A percentile compares a stretch with the other conserved stretches of the same genome.
Conservation (phyloP, 1,140 invertebrate genomes). For the Portunus trituberculatus region DNA sequence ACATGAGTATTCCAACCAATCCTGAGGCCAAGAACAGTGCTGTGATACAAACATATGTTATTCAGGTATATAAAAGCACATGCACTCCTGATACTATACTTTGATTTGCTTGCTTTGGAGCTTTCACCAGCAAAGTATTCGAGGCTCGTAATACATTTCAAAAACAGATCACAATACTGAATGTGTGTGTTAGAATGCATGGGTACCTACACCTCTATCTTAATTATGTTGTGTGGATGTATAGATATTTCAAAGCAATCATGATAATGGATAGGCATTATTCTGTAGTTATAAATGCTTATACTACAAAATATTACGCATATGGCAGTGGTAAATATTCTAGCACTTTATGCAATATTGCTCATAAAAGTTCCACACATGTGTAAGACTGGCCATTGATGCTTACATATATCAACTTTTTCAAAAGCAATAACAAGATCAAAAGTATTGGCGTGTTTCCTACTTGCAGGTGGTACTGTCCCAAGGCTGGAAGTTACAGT, state of each 20-base stretch:
- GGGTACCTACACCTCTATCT: not conserved
- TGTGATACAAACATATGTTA: not conserved
- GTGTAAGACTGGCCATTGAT: not conserved
- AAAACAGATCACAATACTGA: not conserved
- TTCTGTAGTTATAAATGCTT: not conserved
- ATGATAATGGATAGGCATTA: not conserved
- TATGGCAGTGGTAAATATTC: not conserved
- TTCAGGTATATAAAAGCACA: not conserved
- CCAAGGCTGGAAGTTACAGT: not conserved
- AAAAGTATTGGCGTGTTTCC: not conserved
- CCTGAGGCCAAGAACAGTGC: not conserved
- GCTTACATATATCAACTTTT: not conserved
- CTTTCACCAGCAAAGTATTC: not conserved
- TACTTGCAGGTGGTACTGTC: not conserved
- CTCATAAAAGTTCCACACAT: not conserved
- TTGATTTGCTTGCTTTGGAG: not conserved
- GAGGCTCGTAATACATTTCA: no score
- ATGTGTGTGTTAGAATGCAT: not conserved
- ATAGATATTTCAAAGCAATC: not conserved
- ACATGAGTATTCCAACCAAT: no score
- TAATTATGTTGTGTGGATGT: not conserved
- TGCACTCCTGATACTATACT: not conserved
- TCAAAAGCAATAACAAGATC: not conserved
- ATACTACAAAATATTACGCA: not conserved
- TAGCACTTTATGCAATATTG: not conserved